Conservation (phyloP, 1,140 invertebrate genomes). For the Pantala flavescens region DNA sequence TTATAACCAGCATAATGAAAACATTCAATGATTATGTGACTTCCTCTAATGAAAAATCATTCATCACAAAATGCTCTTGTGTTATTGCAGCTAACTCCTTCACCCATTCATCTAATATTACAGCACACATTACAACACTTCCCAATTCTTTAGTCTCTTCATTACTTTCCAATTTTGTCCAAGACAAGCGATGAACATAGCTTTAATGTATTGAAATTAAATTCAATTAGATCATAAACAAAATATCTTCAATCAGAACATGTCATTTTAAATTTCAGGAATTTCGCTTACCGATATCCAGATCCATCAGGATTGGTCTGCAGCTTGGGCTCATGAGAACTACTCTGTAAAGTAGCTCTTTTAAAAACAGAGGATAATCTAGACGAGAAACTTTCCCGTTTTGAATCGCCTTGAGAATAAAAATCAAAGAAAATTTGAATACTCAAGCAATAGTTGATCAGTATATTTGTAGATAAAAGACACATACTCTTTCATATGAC, state of each 20-base stretch:
- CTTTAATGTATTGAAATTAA: neutral
- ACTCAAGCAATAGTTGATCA: no score
- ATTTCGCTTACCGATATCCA: constrained; percentile 28
- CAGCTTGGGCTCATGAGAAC: constrained; percentile 27
- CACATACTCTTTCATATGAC: no score
- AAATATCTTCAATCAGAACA: no score
- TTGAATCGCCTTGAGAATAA: constrained; percentile 41
- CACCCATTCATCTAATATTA: constrained; percentile 84
- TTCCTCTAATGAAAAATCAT: neutral
- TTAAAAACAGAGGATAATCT: constrained; percentile 61
- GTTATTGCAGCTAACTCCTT: constrained; percentile 85
- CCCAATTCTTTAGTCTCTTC: constrained; percentile 21
- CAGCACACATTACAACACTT: constrained; percentile 68
- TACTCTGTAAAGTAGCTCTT: constrained; percentile 34
- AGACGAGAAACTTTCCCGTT: constrained; percentile 57
- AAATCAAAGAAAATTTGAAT: neutral
- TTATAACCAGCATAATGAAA: neutral
- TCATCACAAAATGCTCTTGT: constrained; percentile 63
- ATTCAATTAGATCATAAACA: no score
- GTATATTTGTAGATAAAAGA: no score
- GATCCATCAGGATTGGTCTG: constrained; percentile 33
- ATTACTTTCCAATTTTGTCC: neutral
- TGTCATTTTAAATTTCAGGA: no score
- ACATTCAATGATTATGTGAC: neutral
- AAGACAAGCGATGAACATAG: neutral